phyloP scores from a whole-genome alignment of 2,888 invertebrate species.

The Perizoma affinitatum region DNA sequence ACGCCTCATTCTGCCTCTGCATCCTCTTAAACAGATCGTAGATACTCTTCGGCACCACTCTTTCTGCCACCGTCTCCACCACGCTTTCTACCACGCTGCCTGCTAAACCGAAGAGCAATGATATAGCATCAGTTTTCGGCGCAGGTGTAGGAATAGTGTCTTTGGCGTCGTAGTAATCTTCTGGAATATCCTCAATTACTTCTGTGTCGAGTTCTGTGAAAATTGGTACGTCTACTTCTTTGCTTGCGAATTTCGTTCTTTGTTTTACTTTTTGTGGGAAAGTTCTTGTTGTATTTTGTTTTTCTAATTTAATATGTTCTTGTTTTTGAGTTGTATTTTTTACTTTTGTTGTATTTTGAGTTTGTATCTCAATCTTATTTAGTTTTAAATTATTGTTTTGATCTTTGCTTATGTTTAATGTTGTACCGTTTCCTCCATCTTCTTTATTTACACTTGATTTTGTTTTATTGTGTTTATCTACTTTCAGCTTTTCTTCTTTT shows the following conservation, averaged over 20 bases:
- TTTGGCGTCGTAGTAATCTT: conserved; percentile 77
- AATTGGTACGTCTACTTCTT: conserved; percentile 59
- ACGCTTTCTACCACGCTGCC: conserved; percentile 77
- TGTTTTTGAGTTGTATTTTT: conserved; percentile 2
- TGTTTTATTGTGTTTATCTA: neutral
- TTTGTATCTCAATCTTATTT: conserved; percentile 5
- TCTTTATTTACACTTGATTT: neutral
- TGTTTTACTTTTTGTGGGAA: conserved; percentile 11
- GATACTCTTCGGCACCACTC: conserved; percentile 73
- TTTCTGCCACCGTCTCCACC: conserved; percentile 75
- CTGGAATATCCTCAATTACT: conserved; percentile 63
- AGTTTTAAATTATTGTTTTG: conserved; percentile 2
- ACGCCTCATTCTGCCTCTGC: conserved; percentile 74
- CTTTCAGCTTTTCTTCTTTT: conserved; percentile 9
- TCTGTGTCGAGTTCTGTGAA: conserved; percentile 71
- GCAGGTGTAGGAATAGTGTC: conserved; percentile 71
- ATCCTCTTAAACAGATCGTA: conserved; percentile 74
- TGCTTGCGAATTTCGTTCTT: conserved; percentile 45
- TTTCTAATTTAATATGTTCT: conserved; percentile 18
- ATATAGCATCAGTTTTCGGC: conserved; percentile 72
- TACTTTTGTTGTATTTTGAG: conserved; percentile 1
- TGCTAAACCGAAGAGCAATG: conserved; percentile 75
- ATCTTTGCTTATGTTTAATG: conserved; percentile 5
- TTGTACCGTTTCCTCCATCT: neutral
- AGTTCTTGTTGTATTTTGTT: conserved; percentile 24